Conservation (phyloP, 2,113 vertebrate genomes). For the Pterophyllum scalare region DNA sequence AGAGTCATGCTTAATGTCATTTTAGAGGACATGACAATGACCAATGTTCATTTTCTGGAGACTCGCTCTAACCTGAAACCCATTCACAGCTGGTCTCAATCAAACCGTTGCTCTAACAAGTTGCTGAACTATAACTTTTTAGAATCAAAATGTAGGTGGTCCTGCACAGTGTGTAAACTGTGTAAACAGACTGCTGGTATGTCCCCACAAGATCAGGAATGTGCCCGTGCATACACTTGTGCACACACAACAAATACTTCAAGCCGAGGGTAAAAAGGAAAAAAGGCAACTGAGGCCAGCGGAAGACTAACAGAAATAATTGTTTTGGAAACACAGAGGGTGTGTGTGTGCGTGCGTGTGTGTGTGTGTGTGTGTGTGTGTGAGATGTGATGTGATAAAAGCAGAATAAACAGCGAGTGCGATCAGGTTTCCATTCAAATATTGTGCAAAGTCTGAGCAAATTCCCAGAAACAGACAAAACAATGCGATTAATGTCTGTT, state of each 20-base stretch:
- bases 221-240: no score
- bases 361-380: not conserved
- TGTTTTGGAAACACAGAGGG: not conserved
- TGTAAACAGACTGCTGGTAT: not conserved
- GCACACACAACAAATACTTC: not conserved
- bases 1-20: not conserved
- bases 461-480: not conserved
- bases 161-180: not conserved
- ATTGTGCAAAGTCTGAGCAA: not conserved
- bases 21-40: not conserved
- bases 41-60: not conserved
- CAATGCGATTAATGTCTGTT: not conserved
- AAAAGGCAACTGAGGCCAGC: not conserved
- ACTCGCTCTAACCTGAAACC: not conserved
- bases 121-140: not conserved
- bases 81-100: not conserved
- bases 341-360: not conserved
- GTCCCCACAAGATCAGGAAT: not conserved
- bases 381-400: not conserved
- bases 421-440: not conserved
- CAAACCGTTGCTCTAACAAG: not conserved
- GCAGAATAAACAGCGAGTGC: not conserved
- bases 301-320: not conserved
- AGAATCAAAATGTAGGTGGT: not conserved
- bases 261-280: not conserved